Conservation (phyloP, 2,888 invertebrate species). For the Hartigia nigra region DNA sequence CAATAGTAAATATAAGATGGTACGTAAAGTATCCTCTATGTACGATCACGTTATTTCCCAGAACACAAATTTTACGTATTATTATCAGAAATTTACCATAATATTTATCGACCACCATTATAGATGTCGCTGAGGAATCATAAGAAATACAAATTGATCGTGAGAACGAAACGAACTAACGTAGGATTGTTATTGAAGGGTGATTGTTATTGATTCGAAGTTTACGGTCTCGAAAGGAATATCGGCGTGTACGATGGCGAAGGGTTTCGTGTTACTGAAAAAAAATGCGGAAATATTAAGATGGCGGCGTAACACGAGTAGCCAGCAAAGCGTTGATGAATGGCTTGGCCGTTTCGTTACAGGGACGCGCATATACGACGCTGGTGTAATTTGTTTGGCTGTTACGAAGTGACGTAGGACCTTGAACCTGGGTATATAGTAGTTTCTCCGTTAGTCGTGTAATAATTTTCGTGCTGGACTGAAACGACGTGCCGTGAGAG, state of each 20-base stretch:
- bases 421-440: not conserved
- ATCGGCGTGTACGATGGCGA: not conserved
- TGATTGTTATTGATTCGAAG: not conserved
- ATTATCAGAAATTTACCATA: not conserved
- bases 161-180: not conserved
- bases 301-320: conserved; percentile 48
- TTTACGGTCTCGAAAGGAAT: not conserved
- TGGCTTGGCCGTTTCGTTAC: conserved; percentile 27
- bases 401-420: not conserved
- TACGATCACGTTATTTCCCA: not conserved
- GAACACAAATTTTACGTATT: not conserved
- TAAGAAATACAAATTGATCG: not conserved
- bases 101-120: not conserved
- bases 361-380: not conserved
- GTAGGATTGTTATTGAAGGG: not conserved
- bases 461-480: not conserved
- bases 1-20: not conserved
- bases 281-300: conserved; percentile 46
- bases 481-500: not conserved
- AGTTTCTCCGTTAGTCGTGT: not conserved
- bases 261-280: conserved; percentile 34
- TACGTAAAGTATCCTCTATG: too few species aligned
- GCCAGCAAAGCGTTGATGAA: conserved; percentile 35
- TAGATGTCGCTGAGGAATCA: not conserved
- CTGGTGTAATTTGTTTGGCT: not conserved